Conservation (phyloP, 53 echinoderm and acorn worm species). For the Paracentrotus lividus region DNA sequence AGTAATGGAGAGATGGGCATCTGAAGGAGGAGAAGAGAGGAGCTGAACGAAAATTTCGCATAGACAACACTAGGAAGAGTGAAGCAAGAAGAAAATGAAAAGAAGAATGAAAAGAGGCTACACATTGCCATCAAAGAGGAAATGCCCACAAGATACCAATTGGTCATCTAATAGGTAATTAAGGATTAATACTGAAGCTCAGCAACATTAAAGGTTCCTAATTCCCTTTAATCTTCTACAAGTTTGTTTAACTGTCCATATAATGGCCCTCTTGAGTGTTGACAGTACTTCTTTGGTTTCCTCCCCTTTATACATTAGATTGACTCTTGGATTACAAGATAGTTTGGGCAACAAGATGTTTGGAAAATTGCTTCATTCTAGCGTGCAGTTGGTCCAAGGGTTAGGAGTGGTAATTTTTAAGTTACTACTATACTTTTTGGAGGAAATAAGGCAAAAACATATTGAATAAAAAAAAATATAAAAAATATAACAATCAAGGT, state of each 20-base stretch:
- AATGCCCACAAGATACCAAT: background rate
- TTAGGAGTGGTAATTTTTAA: too few relatives aligned
- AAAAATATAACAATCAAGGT: too few relatives aligned
- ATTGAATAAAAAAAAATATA: too few relatives aligned
- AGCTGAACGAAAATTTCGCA: too few relatives aligned
- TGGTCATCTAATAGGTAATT: background rate
- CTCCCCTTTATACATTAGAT: background rate
- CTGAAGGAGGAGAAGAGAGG: background rate
- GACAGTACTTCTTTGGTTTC: background rate
- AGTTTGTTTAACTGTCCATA: background rate
- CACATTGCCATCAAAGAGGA: background rate
- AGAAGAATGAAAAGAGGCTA: too few relatives aligned
- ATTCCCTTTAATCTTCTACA: background rate
- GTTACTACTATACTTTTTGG: too few relatives aligned
- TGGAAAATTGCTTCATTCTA: background rate
- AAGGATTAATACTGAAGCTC: too few relatives aligned
- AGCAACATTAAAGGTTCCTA: background rate
- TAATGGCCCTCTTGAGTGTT: background rate
- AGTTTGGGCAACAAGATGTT: background rate
- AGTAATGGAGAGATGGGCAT: background rate
- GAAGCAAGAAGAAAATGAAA: too few relatives aligned
- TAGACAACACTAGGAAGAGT: background rate
- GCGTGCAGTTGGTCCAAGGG: background rate
- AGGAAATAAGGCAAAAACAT: too few relatives aligned
- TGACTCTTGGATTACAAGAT: background rate